A percentile compares a stretch with the other conserved stretches of the same genome.
Conservation (phyloP, 2,888 invertebrate genomes). For the Netelia virgata region DNA sequence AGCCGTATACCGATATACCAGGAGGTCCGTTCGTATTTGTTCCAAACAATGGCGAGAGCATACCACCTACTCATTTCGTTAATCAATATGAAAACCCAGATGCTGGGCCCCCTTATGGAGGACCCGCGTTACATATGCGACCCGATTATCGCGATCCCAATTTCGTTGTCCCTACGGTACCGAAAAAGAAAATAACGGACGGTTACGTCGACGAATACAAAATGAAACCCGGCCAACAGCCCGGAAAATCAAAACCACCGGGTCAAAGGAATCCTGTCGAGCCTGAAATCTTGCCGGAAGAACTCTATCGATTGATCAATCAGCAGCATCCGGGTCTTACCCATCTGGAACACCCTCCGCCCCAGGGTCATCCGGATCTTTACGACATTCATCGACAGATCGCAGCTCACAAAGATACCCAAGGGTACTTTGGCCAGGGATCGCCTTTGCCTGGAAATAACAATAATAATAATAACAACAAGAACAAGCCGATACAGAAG, state of each 20-base stretch:
- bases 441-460: constrained; percentile 3
- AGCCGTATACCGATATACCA: constrained; percentile 70
- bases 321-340: constrained; percentile 81
- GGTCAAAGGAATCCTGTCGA: constrained; percentile 71
- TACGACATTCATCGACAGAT: constrained; percentile 81
- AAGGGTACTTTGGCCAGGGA: constrained; percentile 73
- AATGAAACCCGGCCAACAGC: constrained; percentile 64
- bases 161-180: constrained; percentile 72
- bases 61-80: constrained; percentile 75
- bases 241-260: constrained; percentile 71
- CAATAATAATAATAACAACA: constrained; percentile 37
- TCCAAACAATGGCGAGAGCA: constrained; percentile 76
- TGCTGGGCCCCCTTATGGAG: constrained; percentile 77
- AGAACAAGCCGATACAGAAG: constrained; percentile 75
- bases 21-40: constrained; percentile 73
- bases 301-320: constrained; percentile 80
- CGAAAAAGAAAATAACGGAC: constrained; percentile 76
- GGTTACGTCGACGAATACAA: constrained; percentile 68
- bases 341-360: constrained; percentile 77
- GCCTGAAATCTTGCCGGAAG: constrained; percentile 77
- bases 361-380: constrained; percentile 77
- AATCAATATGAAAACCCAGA: constrained; percentile 75
- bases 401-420: constrained; percentile 74
- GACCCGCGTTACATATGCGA: constrained; percentile 63
- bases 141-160: constrained; percentile 78